Evolutionary conservation across 2,797 vertebrate genomes (phyloP).

Genomic region (Orestias chungarensis): DNA sequence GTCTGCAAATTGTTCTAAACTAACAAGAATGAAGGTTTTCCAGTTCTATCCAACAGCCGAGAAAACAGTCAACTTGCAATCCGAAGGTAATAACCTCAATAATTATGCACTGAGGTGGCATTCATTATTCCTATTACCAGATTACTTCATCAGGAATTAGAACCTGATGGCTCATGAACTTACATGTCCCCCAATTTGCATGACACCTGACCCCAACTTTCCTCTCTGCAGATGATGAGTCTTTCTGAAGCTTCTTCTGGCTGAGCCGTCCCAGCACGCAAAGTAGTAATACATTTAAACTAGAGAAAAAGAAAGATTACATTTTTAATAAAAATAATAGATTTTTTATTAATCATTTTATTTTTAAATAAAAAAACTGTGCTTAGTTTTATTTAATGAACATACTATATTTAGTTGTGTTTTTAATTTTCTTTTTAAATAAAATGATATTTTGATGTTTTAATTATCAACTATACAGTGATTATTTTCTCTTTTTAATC

Average conservation of each 20-base stretch:
- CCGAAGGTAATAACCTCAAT: too few relatives aligned
- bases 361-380: neutral
- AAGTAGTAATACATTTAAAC: neutral
- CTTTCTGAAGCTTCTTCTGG: neutral
- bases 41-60: too few relatives aligned
- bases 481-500: neutral
- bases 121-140: too few relatives aligned
- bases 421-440: neutral
- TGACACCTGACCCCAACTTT: too few relatives aligned
- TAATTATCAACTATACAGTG: neutral
- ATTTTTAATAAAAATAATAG: neutral
- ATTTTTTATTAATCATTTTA: neutral
- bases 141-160: too few relatives aligned
- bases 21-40: too few relatives aligned
- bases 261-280: neutral
- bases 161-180: too few relatives aligned
- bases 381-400: neutral
- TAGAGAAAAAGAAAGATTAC: neutral
- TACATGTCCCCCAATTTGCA: too few relatives aligned
- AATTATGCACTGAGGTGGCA: too few relatives aligned
- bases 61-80: too few relatives aligned
- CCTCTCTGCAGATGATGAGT: neutral
- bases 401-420: neutral
- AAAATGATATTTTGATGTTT: neutral
- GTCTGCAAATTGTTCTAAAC: too few relatives aligned